A percentile compares a stretch with the other conserved stretches of the same genome.
Conservation (phyloP, 2,888 invertebrate species). For the Bruchidius siliquastri region DNA sequence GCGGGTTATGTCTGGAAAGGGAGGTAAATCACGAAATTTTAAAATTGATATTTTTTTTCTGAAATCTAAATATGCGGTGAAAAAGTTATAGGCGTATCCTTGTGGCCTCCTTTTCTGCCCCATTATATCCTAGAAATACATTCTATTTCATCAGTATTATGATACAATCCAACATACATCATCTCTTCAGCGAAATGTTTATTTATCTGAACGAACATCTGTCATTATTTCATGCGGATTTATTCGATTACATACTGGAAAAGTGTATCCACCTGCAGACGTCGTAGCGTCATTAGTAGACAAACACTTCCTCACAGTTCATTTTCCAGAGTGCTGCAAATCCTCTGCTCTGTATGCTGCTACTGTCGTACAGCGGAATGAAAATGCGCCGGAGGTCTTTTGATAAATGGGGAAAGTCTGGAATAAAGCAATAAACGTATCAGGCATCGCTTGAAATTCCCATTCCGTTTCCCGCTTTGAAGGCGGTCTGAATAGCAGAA, state of each 20-base stretch:
- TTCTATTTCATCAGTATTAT: too few relatives aligned
- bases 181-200: background rate
- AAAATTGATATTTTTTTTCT: too few relatives aligned
- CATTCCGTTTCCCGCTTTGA: background rate
- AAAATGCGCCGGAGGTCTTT: background rate
- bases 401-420: background rate
- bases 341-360: background rate
- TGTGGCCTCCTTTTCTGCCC: too few relatives aligned
- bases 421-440: background rate
- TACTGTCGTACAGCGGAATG: background rate
- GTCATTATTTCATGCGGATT: background rate
- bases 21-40: too few relatives aligned
- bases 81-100: too few relatives aligned
- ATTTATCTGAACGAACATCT: conserved; percentile 1
- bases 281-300: background rate
- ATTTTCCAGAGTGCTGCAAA: background rate
- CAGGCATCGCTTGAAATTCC: background rate
- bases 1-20: too few relatives aligned
- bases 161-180: too few relatives aligned
- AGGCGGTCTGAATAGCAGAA: background rate
- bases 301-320: background rate
- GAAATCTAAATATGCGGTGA: too few relatives aligned
- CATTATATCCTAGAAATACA: too few relatives aligned
- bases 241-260: background rate
- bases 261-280: background rate